Percentiles rank a stretch among this genome's conserved stretches.
phyloP scores from a whole-genome alignment of 2,113 vertebrate species.

The Puntigrus tetrazona region DNA sequence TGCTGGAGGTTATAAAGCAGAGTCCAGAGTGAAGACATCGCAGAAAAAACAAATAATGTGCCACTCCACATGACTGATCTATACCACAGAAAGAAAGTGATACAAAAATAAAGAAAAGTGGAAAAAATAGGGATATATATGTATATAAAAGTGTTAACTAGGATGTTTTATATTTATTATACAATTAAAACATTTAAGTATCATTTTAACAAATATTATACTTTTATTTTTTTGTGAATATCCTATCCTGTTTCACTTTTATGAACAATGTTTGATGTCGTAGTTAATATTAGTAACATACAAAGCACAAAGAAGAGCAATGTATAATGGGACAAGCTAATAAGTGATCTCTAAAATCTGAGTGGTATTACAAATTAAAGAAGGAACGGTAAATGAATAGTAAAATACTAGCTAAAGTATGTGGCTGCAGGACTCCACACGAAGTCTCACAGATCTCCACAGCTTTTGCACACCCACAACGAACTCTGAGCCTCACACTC shows the following conservation, averaged over 20 bases:
- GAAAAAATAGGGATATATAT: too few relatives aligned
- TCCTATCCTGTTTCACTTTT: too few relatives aligned
- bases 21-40: constrained; percentile 5
- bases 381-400: neutral
- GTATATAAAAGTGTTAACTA: too few relatives aligned
- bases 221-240: too few relatives aligned
- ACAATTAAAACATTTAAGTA: too few relatives aligned
- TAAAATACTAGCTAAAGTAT: neutral
- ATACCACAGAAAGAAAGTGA: too few relatives aligned
- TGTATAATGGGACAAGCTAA: neutral
- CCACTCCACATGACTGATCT: neutral
- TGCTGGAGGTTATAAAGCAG: constrained; percentile 28
- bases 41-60: neutral
- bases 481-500: neutral
- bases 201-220: too few relatives aligned
- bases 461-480: neutral
- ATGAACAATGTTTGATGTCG: neutral
- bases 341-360: neutral
- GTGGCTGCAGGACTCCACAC: neutral
- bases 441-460: neutral
- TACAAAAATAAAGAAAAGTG: neutral
- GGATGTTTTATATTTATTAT: too few relatives aligned
- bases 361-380: neutral
- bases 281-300: neutral
- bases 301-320: neutral